Evolutionary conservation across 1,140 invertebrate species (phyloP).

Genomic region (Microplitis demolitor): DNA sequence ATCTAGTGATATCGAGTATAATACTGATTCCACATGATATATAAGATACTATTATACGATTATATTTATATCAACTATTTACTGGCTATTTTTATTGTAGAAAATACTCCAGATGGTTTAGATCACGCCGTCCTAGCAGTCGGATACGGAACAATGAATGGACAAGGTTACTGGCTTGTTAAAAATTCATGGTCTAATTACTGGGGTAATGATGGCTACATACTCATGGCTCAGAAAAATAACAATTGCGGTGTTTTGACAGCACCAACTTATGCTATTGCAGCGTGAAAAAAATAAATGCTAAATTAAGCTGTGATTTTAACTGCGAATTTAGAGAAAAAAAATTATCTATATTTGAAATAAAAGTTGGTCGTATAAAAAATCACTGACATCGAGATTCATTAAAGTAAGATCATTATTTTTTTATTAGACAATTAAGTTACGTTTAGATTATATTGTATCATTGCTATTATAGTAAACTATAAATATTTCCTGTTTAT

Average conservation of each 20-base stretch:
- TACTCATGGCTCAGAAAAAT: slow-evolving; percentile 84
- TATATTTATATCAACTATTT: too few species aligned
- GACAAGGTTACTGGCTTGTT: slow-evolving; percentile 86
- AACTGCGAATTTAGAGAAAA: too few species aligned
- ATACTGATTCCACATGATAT: too few species aligned
- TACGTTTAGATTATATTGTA: background rate
- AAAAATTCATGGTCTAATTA: slow-evolving; percentile 96
- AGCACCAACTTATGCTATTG: slow-evolving; percentile 82
- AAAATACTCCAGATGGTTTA: slow-evolving; percentile 73
- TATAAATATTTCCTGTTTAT: background rate
- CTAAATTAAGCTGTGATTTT: background rate
- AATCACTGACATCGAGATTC: background rate
- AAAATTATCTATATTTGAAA: background rate
- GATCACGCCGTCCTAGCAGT: slow-evolving; percentile 95
- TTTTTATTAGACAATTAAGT: background rate
- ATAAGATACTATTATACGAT: too few species aligned
- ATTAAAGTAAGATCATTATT: slow-evolving; percentile 10
- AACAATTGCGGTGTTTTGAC: slow-evolving; percentile 93
- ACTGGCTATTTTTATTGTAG: slow-evolving; percentile 49
- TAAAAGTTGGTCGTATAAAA: background rate
- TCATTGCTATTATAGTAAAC: background rate
- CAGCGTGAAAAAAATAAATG: slow-evolving; percentile 46
- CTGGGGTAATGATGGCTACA: slow-evolving; percentile 94
- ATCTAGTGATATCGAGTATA: too few species aligned
- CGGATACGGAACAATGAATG: slow-evolving; percentile 86